phyloP scores from a whole-genome alignment of 23 tunicate genomes.

The Halocynthia aurantium region DNA sequence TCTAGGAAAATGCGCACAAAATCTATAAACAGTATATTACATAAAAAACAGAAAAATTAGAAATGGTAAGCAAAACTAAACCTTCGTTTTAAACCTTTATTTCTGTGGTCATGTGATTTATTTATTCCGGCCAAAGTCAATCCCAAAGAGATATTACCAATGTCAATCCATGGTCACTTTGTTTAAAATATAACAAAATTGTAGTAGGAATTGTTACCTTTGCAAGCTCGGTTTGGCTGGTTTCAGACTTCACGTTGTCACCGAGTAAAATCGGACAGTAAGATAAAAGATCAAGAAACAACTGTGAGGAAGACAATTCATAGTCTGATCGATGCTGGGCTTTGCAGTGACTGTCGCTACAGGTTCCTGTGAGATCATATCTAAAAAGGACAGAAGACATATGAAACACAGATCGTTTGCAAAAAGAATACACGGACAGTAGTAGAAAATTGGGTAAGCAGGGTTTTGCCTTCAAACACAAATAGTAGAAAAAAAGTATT shows the following conservation, averaged over 20 bases:
- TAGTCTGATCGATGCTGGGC: slow-evolving; percentile 55
- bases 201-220: not conserved
- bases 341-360: slow-evolving; percentile 43
- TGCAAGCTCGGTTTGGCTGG: not conserved
- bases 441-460: too few relatives aligned
- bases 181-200: too few relatives aligned
- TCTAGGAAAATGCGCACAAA: not conserved
- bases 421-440: too few relatives aligned
- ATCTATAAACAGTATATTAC: not conserved
- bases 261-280: slow-evolving; percentile 69
- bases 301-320: slow-evolving; percentile 16
- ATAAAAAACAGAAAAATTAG: not conserved
- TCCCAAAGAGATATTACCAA: too few relatives aligned
- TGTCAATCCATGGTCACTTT: too few relatives aligned
- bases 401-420: too few relatives aligned
- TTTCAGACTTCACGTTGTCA: slow-evolving; percentile 1
- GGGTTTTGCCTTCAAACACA: too few relatives aligned
- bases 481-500: too few relatives aligned
- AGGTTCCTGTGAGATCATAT: slow-evolving; percentile 69
- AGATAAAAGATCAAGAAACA: slow-evolving; percentile 55
- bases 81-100: too few relatives aligned
- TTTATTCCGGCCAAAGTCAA: too few relatives aligned
- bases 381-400: not conserved
- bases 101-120: too few relatives aligned
- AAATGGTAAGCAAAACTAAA: too few relatives aligned